Evolutionary conservation across 2,888 invertebrate species (phyloP).

Genomic region (Magallana nippona): DNA sequence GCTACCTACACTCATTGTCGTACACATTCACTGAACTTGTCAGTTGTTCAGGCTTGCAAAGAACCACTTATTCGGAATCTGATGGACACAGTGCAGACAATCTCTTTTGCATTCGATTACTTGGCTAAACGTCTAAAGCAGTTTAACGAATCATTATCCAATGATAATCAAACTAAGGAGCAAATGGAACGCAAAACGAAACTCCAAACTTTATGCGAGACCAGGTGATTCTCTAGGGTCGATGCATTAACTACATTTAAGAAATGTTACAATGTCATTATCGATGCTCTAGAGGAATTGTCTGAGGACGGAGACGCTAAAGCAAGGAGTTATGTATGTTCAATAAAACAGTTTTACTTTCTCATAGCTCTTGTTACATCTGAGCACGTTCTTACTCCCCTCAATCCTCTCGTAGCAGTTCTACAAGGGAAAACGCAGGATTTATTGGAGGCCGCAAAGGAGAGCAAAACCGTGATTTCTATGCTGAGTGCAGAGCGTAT

Average conservation of each 20-base stretch:
- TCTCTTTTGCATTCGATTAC: constrained; percentile 44
- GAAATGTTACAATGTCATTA: constrained; percentile 22
- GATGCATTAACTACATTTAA: constrained; percentile 20
- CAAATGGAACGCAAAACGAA: no score
- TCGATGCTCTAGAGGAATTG: constrained; percentile 23
- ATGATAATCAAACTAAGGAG: constrained; percentile 18
- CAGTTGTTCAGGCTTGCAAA: constrained; percentile 43
- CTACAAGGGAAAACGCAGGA: not conserved
- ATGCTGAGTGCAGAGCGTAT: not conserved
- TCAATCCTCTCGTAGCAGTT: not conserved
- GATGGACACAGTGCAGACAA: constrained; percentile 46
- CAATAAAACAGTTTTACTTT: constrained; percentile 24
- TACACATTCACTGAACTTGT: constrained; percentile 44
- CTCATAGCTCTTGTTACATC: constrained; percentile 23
- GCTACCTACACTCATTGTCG: constrained; percentile 48
- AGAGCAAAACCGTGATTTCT: not conserved
- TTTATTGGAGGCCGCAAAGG: not conserved
- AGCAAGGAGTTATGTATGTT: constrained; percentile 10
- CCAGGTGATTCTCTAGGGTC: constrained; percentile 15
- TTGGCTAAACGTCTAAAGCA: no score
- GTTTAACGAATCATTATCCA: no score
- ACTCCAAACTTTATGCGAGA: not conserved
- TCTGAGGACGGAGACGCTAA: constrained; percentile 10
- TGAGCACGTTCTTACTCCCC: constrained; percentile 5
- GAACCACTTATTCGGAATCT: constrained; percentile 42